These are phyloP conservation scores for Ormyrus pomaceus DNA, from an alignment of 2,888 invertebrate genomes.

Conservation along the genomic window DNA sequence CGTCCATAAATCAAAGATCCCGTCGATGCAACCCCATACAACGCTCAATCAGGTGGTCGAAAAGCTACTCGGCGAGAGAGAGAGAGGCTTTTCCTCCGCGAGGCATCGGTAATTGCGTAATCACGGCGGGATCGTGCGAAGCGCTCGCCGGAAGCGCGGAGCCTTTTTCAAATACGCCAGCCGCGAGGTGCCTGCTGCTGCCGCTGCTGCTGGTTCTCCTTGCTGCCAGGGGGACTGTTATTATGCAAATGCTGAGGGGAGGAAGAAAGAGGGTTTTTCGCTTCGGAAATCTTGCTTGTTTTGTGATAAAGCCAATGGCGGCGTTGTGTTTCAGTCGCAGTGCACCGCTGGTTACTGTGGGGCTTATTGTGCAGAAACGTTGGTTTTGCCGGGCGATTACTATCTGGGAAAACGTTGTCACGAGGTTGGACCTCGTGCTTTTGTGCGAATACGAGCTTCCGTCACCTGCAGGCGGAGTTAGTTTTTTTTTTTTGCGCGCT, in stretches of 20 bases:
- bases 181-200: not conserved
- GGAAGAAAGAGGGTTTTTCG: slow-evolving; percentile 8
- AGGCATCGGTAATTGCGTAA: slow-evolving; percentile 60
- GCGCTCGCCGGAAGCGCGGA: slow-evolving; percentile 43
- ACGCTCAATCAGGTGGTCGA: no score
- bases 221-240: slow-evolving; percentile 10
- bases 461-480: no score
- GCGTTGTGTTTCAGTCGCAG: not conserved
- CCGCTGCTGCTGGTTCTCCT: not conserved
- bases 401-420: no score
- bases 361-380: no score
- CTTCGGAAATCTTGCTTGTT: slow-evolving; percentile 34
- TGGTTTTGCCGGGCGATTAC: no score
- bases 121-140: slow-evolving; percentile 39
- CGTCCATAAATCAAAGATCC: slow-evolving; percentile 18
- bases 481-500: no score
- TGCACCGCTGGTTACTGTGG: no score
- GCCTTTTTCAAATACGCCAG: no score
- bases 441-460: no score
- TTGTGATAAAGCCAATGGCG: slow-evolving; percentile 31
- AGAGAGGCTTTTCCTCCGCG: slow-evolving; percentile 47
- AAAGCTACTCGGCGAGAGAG: not conserved
- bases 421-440: no score
- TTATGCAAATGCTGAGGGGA: slow-evolving; percentile 24
- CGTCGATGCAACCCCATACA: not conserved